phyloP scores from a whole-genome alignment of 2,888 invertebrate genomes.

The Marasmarcha lunaedactyla region DNA sequence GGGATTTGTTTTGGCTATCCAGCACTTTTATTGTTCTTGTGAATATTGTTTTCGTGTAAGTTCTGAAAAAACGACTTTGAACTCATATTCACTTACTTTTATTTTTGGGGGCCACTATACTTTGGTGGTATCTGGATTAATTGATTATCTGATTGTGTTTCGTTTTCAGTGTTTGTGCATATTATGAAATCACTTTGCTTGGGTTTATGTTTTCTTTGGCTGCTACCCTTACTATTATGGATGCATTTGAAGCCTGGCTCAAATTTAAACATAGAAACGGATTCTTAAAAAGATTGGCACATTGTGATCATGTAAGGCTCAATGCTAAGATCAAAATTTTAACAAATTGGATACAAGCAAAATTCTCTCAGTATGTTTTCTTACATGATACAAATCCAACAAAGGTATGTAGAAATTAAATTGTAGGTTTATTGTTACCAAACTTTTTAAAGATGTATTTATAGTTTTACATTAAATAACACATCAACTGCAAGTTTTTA shows the following conservation, averaged over 20 bases:
- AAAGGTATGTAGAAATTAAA: constrained; percentile 48
- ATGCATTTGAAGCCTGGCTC: constrained; percentile 55
- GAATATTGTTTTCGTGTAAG: constrained; percentile 48
- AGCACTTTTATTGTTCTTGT: constrained; percentile 37
- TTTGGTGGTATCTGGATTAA: background rate
- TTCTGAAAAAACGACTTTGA: constrained; percentile 13
- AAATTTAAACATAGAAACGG: constrained; percentile 52
- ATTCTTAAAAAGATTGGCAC: constrained; percentile 40
- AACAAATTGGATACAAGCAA: constrained; percentile 28
- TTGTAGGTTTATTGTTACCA: no score
- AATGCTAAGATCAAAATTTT: constrained; percentile 21
- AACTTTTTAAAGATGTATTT: no score
- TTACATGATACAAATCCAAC: constrained; percentile 51
- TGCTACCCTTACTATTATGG: constrained; percentile 30
- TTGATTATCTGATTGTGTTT: background rate
- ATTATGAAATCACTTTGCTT: constrained; percentile 38
- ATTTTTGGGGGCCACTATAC: no score
- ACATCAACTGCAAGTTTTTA: no score
- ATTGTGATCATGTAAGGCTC: constrained; percentile 30
- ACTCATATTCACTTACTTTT: no score
- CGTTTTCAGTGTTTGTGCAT: constrained; percentile 39
- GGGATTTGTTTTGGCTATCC: constrained; percentile 51
- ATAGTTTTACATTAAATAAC: no score
- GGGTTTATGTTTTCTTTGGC: constrained; percentile 34
- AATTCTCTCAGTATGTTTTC: constrained; percentile 17